Conservation (phyloP, 2,888 invertebrate species). For the Eristalis arbustorum region DNA sequence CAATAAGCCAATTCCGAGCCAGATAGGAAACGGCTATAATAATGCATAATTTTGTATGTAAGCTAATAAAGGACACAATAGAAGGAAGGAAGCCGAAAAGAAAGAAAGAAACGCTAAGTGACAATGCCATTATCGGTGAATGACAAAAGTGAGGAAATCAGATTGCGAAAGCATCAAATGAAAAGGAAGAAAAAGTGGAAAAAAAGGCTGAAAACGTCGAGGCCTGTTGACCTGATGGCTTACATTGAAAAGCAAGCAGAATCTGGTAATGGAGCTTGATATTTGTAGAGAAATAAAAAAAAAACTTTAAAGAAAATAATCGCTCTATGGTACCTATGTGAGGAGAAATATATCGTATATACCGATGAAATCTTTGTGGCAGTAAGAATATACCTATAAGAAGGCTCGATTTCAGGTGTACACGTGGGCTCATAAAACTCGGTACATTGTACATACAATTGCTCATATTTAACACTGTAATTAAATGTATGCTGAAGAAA, state of each 20-base stretch:
- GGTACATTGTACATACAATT: too few relatives aligned
- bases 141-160: slow-evolving; percentile 61
- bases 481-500: too few relatives aligned
- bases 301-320: not conserved
- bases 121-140: slow-evolving; percentile 66
- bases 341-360: too few relatives aligned
- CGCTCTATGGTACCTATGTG: too few relatives aligned
- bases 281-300: not conserved
- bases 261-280: not conserved
- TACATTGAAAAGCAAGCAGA: not conserved
- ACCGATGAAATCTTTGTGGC: too few relatives aligned
- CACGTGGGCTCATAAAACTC: too few relatives aligned
- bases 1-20: slow-evolving; percentile 38
- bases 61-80: slow-evolving; percentile 49
- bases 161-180: slow-evolving; percentile 57
- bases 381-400: too few relatives aligned
- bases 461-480: too few relatives aligned
- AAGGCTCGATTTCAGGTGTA: too few relatives aligned
- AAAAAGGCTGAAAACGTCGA: slow-evolving; percentile 15
- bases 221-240: not conserved
- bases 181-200: slow-evolving; percentile 20
- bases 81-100: slow-evolving; percentile 5
- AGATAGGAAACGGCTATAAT: slow-evolving; percentile 57
- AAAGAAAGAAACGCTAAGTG: slow-evolving; percentile 51
- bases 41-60: slow-evolving; percentile 62